Percentiles rank a stretch among this genome's conserved stretches.
Conservation (phyloP, 2,888 invertebrate species). For the Chironomus tentans region DNA sequence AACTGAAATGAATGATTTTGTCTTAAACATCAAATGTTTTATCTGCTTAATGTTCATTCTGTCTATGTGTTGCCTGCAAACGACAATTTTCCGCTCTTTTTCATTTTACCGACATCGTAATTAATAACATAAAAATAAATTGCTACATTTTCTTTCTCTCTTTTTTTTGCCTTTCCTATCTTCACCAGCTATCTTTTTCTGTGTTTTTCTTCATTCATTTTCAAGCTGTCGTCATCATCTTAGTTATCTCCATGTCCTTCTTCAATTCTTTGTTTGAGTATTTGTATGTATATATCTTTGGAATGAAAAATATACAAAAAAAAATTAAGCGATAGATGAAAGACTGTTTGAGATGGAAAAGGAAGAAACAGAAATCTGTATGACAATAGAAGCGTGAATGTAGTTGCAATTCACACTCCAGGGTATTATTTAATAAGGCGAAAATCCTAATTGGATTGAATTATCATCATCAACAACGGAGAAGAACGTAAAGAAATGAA, state of each 20-base stretch:
- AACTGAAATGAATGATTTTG: neutral
- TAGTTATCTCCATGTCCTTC: too few species aligned
- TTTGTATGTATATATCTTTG: neutral
- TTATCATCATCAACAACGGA: neutral
- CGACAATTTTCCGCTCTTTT: slow-evolving; percentile 16
- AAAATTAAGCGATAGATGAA: neutral
- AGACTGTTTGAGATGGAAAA: neutral
- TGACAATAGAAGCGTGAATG: neutral
- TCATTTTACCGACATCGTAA: neutral
- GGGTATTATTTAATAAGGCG: slow-evolving; percentile 22
- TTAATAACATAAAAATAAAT: slow-evolving; percentile 23
- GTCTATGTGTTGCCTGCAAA: neutral
- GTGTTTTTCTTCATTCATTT: neutral
- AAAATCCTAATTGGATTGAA: slow-evolving; percentile 16
- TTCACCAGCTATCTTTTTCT: neutral
- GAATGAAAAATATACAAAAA: neutral
- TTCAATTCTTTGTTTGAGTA: too few species aligned
- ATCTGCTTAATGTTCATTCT: neutral
- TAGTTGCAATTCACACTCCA: slow-evolving; percentile 21
- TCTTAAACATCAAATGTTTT: neutral
- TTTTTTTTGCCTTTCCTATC: slow-evolving; percentile 9
- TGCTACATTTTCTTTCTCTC: slow-evolving; percentile 9
- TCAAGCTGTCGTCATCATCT: too few species aligned
- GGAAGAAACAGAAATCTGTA: neutral
- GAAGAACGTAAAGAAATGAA: neutral